phyloP scores from a whole-genome alignment of 1,140 invertebrate species.

The Apis florea region DNA sequence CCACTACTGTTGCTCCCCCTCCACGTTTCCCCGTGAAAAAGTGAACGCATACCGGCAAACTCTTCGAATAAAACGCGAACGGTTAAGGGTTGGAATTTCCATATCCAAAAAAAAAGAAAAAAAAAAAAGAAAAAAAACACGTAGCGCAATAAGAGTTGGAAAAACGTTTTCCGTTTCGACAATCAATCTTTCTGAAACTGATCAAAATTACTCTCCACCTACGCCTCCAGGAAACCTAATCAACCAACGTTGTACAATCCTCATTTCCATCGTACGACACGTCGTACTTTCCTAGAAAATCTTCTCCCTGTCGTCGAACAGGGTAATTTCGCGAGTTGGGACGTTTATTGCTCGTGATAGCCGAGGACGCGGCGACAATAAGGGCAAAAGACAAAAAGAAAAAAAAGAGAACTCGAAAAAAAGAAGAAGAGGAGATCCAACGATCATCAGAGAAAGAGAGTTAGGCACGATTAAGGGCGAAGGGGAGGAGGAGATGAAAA shows the following conservation, averaged over 20 bases:
- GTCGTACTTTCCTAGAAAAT: constrained; percentile 25
- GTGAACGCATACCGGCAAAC: neutral
- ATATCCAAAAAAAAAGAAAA: no score
- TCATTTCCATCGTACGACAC: constrained; percentile 17
- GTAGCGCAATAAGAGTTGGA: no score
- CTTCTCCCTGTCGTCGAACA: constrained; percentile 35
- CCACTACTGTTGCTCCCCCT: neutral
- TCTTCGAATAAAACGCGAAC: neutral
- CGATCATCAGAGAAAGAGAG: neutral
- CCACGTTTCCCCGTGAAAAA: constrained; percentile 1
- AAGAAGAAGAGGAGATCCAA: no score
- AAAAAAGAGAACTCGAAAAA: constrained; percentile 57
- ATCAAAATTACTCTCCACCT: neutral
- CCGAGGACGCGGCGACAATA: constrained; percentile 48
- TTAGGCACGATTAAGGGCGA: constrained; percentile 19
- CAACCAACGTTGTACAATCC: constrained; percentile 6
- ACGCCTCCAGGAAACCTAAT: neutral
- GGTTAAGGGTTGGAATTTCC: no score
- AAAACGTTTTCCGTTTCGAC: neutral
- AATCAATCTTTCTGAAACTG: neutral
- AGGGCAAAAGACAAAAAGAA: constrained; percentile 25
- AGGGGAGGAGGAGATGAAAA: constrained; percentile 4
- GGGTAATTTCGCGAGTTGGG: constrained; percentile 52
- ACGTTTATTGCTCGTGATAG: constrained; percentile 63
- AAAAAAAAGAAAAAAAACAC: no score